These are phyloP conservation scores for Eucera pruinosa DNA, from an alignment of 2,888 invertebrate genomes.

Conservation along the genomic window DNA sequence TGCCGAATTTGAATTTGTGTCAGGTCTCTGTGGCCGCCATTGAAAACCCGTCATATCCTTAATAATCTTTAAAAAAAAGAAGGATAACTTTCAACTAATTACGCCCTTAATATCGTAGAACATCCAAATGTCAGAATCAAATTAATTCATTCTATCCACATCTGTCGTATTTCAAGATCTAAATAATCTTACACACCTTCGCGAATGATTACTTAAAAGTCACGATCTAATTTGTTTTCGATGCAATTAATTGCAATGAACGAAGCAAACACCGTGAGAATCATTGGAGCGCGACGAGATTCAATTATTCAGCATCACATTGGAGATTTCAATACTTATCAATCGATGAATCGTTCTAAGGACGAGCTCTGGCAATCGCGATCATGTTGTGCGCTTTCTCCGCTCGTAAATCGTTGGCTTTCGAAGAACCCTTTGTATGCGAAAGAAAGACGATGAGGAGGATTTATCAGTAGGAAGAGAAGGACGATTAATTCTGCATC, in stretches of 20 bases:
- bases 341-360: slow-evolving; percentile 30
- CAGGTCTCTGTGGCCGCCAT: too few relatives aligned
- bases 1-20: too few relatives aligned
- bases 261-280: slow-evolving; percentile 2
- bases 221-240: slow-evolving; percentile 1
- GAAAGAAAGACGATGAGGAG: slow-evolving; percentile 2
- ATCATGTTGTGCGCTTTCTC: not conserved
- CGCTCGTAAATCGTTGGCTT: slow-evolving; percentile 15
- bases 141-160: not conserved
- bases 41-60: too few relatives aligned
- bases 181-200: not conserved
- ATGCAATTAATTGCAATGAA: slow-evolving; percentile 3
- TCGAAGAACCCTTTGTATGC: slow-evolving; percentile 31
- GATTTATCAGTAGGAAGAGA: slow-evolving; percentile 36
- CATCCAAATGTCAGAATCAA: not conserved
- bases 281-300: slow-evolving; percentile 1
- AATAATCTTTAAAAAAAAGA: too few relatives aligned
- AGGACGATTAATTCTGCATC: slow-evolving; percentile 34
- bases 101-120: too few relatives aligned
- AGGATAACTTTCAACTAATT: not conserved
- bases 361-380: slow-evolving; percentile 7
- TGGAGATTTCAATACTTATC: slow-evolving; percentile 22
- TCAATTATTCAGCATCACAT: slow-evolving; percentile 37
- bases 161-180: not conserved
- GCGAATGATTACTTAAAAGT: not conserved